Evolutionary conservation across 2,888 invertebrate species (phyloP).

Genomic region (Noctua janthe): DNA sequence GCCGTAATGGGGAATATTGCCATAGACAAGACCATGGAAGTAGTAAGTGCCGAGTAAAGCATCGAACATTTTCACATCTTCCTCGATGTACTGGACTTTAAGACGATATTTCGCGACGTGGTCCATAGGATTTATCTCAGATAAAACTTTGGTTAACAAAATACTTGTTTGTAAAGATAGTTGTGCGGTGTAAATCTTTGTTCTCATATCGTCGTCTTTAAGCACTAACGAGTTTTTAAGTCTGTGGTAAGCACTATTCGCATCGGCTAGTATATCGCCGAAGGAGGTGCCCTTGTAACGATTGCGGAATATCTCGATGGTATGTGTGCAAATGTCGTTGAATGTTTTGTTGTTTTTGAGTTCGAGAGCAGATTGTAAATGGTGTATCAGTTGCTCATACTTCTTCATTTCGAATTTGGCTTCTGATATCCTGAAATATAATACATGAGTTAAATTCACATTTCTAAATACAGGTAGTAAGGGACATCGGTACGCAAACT

Average conservation of each 20-base stretch:
- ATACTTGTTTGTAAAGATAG: conserved; percentile 87
- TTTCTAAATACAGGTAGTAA: not conserved
- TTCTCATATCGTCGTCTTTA: conserved; percentile 64
- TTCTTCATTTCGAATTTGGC: conserved; percentile 81
- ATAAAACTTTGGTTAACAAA: conserved; percentile 90
- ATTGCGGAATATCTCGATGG: conserved; percentile 38
- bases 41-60: conserved; percentile 90
- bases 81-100: conserved; percentile 92
- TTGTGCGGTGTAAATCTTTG: conserved; percentile 76
- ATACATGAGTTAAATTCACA: not conserved
- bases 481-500: not conserved
- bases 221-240: conserved; percentile 62
- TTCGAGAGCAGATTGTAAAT: conserved; percentile 69
- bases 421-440: conserved; percentile 78
- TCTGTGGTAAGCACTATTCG: conserved; percentile 70
- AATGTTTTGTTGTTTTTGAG: conserved; percentile 32
- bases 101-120: conserved; percentile 95
- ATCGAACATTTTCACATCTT: conserved; percentile 92
- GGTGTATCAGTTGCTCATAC: conserved; percentile 77
- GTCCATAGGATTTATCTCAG: conserved; percentile 94
- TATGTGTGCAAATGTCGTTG: conserved; percentile 36
- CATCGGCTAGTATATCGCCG: conserved; percentile 69
- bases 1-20: conserved; percentile 78
- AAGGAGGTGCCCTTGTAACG: conserved; percentile 73
- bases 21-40: conserved; percentile 85